These are phyloP conservation scores for Operophtera brumata DNA, from an alignment of 2,888 invertebrate species.

Conservation along the genomic window DNA sequence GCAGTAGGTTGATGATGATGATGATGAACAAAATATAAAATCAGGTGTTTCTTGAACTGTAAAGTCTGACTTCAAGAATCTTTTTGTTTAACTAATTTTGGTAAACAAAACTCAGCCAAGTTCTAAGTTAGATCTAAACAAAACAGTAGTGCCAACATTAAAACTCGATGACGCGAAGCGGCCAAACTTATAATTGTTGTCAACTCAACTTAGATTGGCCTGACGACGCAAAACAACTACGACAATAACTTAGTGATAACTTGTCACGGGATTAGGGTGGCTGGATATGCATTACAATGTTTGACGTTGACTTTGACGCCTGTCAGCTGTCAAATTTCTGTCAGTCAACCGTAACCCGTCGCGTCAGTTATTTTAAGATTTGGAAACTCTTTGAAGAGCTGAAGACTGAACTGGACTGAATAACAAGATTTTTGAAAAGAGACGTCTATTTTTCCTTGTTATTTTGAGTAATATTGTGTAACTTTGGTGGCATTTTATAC, in stretches of 20 bases:
- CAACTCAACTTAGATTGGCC: slow-evolving; percentile 64
- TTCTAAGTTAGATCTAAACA: slow-evolving; percentile 38
- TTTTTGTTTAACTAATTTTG: too few species aligned
- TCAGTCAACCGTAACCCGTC: not conserved
- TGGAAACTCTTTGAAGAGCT: not conserved
- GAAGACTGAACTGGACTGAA: not conserved
- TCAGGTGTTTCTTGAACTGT: too few species aligned
- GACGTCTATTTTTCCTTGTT: too few species aligned
- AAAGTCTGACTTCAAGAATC: too few species aligned
- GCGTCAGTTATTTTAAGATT: not conserved
- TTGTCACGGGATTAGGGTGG: slow-evolving; percentile 33
- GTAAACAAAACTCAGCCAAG: slow-evolving; percentile 21
- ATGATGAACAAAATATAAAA: too few species aligned
- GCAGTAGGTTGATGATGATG: too few species aligned
- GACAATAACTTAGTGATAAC: slow-evolving; percentile 51
- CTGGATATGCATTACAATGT: slow-evolving; percentile 9
- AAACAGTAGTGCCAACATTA: slow-evolving; percentile 41
- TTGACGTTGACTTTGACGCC: slow-evolving; percentile 1
- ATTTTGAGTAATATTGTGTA: too few species aligned
- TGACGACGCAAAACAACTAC: slow-evolving; percentile 52
- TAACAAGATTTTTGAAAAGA: too few species aligned
- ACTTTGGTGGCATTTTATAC: too few species aligned
- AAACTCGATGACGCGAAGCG: slow-evolving; percentile 44
- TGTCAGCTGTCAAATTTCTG: slow-evolving; percentile 9
- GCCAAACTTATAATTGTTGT: slow-evolving; percentile 59